Evolutionary conservation across 2,797 vertebrate species (phyloP).

Genomic region (Ctenochaetus hawaiiensis): DNA sequence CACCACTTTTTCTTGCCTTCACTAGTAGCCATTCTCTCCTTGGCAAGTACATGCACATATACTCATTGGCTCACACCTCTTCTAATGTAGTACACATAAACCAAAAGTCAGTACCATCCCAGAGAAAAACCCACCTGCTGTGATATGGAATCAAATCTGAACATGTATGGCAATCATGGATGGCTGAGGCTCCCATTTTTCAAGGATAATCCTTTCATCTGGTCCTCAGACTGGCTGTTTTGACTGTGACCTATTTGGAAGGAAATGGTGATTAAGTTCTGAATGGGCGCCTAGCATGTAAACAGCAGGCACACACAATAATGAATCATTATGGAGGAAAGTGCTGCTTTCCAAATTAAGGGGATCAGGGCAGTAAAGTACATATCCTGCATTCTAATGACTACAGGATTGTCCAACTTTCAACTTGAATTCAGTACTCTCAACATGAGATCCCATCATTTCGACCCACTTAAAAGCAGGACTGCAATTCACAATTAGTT

Average conservation of each 20-base stretch:
- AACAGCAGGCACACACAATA: constrained; percentile 50
- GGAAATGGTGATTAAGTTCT: constrained; percentile 71
- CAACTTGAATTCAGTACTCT: constrained; percentile 1
- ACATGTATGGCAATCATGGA: constrained; percentile 48
- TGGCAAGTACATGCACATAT: constrained; percentile 18
- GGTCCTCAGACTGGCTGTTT: constrained; percentile 50
- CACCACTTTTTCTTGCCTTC: constrained; percentile 39
- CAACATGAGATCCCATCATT: not conserved
- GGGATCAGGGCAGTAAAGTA: constrained; percentile 14
- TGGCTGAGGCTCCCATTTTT: constrained; percentile 37
- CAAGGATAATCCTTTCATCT: constrained; percentile 68
- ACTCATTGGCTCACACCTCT: constrained; percentile 15
- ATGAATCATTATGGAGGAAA: constrained; percentile 49
- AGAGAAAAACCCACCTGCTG: constrained; percentile 49
- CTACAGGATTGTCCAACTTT: constrained; percentile 7
- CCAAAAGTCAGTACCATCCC: constrained; percentile 4
- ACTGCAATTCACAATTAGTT: not conserved
- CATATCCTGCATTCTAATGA: constrained; percentile 18
- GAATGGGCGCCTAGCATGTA: constrained; percentile 53
- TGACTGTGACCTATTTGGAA: constrained; percentile 78
- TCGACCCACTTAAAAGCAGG: not conserved
- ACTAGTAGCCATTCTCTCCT: constrained; percentile 20
- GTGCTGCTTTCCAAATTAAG: constrained; percentile 31
- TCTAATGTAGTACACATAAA: constrained; percentile 1
- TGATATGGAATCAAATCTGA: constrained; percentile 45